Evolutionary conservation across 2,888 invertebrate species (phyloP), one percentile per base, ranked within the genome.

Genomic region (Nomada fabriciana): DNA sequence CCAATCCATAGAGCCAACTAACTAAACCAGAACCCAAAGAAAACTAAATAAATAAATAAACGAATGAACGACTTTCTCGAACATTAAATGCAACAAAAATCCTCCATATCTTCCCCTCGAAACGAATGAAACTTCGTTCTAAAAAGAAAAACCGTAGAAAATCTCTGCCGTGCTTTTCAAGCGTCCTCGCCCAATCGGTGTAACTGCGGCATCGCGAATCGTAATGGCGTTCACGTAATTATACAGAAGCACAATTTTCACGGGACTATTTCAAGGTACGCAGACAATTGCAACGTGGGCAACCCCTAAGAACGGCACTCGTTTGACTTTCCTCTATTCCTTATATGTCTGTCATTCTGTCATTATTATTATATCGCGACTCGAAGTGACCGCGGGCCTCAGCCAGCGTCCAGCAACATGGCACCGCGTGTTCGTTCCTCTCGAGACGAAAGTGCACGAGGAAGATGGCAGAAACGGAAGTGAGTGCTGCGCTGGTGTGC

Each of bases 341-440:
- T 36, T 5, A 1, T 36, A 36, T 1, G 36, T 36, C 7, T 36
- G 0, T 5, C 36, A 1, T 36, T 36, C 7, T 36, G 7, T 36
- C 23, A 55, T 1, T 3, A 5, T 23, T 29, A 3, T 18, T 5
- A 61, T 18, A n/a, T 13, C 63, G 55, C 68, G 68, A 42, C 18
- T 53, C 20, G 43, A 67, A 20, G 18, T 7, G 63, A 23, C 18
- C 59, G 13, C 59, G 59, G 23, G 36, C 7, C 5, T 82, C 77
- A 77, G 64, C 82, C 83, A 64, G 70, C 83, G 77, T 83, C 77
- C 20, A 77, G 83, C 78, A 70, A 42, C 83, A 83, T 83, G 73
- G 64, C 55, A 25, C 71, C 61, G 63, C 43, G 64, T 68, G 72
- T 15, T 69, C 23, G 42, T 60, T 18, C 29, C 23, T 36, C 18